Evolutionary conservation across 1,140 invertebrate genomes (phyloP).

Genomic region (Brachionus rotundiformis): DNA sequence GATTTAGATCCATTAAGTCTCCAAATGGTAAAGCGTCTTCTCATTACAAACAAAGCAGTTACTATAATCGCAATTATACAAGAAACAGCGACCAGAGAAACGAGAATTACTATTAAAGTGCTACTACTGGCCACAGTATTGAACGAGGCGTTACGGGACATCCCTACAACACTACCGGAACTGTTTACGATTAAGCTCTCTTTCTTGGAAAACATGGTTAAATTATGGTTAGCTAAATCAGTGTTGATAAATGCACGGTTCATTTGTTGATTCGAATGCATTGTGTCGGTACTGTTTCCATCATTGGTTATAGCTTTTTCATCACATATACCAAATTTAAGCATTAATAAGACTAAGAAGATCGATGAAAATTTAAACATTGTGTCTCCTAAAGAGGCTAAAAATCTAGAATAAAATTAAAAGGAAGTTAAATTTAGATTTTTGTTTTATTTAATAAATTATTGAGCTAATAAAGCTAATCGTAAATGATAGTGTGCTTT

Average conservation of each 20-base stretch:
- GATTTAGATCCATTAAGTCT: constrained; percentile 27
- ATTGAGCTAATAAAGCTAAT: constrained; percentile 5
- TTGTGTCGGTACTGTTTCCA: not conserved
- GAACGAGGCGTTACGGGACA: not conserved
- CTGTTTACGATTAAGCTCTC: not conserved
- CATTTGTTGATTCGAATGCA: not conserved
- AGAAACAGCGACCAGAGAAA: not conserved
- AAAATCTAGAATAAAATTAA: not conserved
- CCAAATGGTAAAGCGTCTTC: constrained; percentile 27
- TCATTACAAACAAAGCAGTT: constrained; percentile 38
- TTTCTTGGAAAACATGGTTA: constrained; percentile 12
- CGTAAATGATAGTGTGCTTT: not conserved
- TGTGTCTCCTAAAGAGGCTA: not conserved
- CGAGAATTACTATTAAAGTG: constrained; percentile 10
- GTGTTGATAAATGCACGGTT: constrained; percentile 34
- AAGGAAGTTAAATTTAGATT: not conserved
- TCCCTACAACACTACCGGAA: not conserved
- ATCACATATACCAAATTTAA: not conserved
- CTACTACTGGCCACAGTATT: not conserved
- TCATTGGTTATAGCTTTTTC: not conserved
- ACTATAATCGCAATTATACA: constrained; percentile 11
- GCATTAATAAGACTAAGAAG: not conserved
- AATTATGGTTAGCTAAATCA: constrained; percentile 26
- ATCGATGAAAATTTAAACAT: constrained; percentile 9
- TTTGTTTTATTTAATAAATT: not conserved